Conservation (phyloP, 1,140 invertebrate species). For the Heliconius melpomene region DNA sequence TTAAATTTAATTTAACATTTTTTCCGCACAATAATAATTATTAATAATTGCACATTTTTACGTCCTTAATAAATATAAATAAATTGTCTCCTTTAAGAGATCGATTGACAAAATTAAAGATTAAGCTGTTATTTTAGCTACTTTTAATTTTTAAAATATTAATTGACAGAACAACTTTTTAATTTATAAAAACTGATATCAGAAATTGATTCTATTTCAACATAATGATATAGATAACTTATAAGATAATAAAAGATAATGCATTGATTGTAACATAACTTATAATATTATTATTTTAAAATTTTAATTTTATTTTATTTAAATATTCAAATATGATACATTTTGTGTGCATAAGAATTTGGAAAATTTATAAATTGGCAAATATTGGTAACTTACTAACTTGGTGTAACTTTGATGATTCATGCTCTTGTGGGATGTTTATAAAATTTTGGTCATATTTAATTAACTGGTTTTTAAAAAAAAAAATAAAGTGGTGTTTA, state of each 20-base stretch:
- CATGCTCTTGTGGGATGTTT: background rate
- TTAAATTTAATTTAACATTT: background rate
- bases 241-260: conserved; percentile 6
- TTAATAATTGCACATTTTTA: too few relatives aligned
- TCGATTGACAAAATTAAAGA: background rate
- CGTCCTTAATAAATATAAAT: background rate
- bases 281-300: background rate
- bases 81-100: background rate
- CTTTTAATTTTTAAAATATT: background rate
- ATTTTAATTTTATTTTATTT: background rate
- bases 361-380: background rate
- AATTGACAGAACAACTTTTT: background rate
- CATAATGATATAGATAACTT: background rate
- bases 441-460: background rate
- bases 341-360: background rate
- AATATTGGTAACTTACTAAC: background rate
- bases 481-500: background rate
- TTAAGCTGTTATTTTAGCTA: background rate
- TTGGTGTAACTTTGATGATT: conserved; percentile 3
- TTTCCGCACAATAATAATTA: too few relatives aligned
- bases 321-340: background rate
- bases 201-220: background rate
- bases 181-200: background rate
- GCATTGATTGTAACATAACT: background rate
- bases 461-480: background rate